A percentile compares a stretch with the other conserved stretches of the same genome.
These are phyloP conservation scores for Rhinoraja longicauda DNA, from an alignment of 2,797 vertebrate species.

Conservation along the genomic window DNA sequence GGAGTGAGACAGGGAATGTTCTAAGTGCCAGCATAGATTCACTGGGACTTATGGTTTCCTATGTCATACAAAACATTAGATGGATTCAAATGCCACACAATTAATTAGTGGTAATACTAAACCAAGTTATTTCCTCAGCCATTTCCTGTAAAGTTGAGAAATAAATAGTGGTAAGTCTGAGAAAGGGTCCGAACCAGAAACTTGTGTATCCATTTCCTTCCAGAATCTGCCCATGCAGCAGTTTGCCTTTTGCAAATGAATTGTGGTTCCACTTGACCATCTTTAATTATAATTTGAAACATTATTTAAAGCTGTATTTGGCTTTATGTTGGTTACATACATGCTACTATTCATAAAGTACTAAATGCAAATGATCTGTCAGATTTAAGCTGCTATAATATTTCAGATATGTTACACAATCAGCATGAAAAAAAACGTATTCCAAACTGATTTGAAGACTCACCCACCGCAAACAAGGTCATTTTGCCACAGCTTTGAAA, in stretches of 20 bases:
- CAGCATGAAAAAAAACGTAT: neutral
- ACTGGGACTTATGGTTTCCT: no score
- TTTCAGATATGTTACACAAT: neutral
- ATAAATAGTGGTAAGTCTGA: neutral
- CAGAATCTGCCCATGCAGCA: no score
- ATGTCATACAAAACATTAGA: no score
- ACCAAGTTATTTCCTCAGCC: no score
- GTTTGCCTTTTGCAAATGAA: no score
- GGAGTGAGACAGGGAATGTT: no score
- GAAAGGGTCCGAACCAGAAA: no score
- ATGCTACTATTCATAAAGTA: neutral
- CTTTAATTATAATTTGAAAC: neutral
- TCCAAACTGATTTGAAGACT: neutral
- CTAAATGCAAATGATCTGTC: neutral
- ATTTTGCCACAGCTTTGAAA: neutral
- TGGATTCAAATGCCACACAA: no score
- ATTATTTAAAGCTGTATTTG: neutral
- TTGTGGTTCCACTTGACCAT: neutral
- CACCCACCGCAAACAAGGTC: neutral
- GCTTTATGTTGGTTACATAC: neutral
- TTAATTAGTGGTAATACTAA: conserved; percentile 16
- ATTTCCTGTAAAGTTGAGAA: neutral
- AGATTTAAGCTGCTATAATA: neutral
- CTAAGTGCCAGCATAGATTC: no score
- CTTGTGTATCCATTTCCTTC: no score